Evolutionary conservation across 1,140 invertebrate genomes (phyloP).

Genomic region (Choristoneura fumiferana): DNA sequence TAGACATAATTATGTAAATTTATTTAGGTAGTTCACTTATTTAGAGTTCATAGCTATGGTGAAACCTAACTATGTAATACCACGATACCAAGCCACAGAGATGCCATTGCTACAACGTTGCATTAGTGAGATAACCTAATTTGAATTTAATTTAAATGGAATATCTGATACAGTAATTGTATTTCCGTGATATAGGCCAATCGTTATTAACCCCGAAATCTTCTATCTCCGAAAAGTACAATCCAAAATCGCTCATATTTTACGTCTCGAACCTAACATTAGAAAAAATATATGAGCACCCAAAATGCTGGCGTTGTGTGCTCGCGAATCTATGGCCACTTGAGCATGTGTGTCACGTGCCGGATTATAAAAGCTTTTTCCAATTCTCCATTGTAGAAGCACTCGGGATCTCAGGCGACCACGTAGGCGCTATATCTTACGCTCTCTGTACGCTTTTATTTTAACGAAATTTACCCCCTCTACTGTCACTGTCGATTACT

Average conservation of each 20-base stretch:
- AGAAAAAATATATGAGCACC: constrained; percentile 12
- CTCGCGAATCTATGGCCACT: constrained; percentile 32
- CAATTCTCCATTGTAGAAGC: constrained; percentile 73
- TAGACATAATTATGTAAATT: too few species aligned
- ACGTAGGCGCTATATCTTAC: constrained; percentile 76
- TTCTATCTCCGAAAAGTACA: not conserved
- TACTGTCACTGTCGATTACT: constrained; percentile 70
- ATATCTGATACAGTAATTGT: too few species aligned
- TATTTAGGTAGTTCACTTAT: too few species aligned
- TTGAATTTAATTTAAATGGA: too few species aligned
- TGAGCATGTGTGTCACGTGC: constrained; percentile 70
- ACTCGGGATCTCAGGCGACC: constrained; percentile 58
- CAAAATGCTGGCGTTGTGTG: constrained; percentile 27
- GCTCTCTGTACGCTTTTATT: constrained; percentile 73
- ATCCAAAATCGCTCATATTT: constrained; percentile 11
- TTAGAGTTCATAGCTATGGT: too few species aligned
- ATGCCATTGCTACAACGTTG: too few species aligned
- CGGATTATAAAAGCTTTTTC: constrained; percentile 78
- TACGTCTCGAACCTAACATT: not conserved
- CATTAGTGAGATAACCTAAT: too few species aligned
- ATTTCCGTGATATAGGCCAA: not conserved
- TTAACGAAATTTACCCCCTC: constrained; percentile 73
- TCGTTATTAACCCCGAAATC: not conserved
- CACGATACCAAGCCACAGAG: too few species aligned
- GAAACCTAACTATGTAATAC: too few species aligned